Evolutionary conservation across 2,113 vertebrate species (phyloP).

Genomic region (Cyphomyrus plagiostoma): DNA sequence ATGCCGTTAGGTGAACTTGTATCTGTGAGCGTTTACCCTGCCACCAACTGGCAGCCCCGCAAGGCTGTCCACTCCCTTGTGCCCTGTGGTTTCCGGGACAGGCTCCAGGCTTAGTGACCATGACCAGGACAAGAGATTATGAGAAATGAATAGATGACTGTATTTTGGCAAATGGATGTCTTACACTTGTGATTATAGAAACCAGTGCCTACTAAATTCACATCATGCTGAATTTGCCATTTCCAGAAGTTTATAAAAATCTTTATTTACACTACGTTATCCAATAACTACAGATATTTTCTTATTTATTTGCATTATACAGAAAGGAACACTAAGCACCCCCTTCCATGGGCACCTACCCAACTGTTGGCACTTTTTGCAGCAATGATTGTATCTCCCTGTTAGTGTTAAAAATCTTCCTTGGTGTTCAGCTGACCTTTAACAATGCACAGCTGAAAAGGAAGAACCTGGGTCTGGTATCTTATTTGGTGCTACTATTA

Average conservation of each 20-base stretch:
- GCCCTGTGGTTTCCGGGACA: background rate
- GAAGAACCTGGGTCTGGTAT: background rate
- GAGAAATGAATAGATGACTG: background rate
- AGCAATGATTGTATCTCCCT: background rate
- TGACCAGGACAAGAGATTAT: background rate
- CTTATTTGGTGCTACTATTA: background rate
- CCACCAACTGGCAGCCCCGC: background rate
- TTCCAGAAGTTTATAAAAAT: background rate
- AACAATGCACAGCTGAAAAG: background rate
- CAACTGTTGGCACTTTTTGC: background rate
- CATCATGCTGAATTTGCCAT: background rate
- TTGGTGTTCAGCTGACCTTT: background rate
- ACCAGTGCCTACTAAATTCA: background rate
- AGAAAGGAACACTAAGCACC: background rate
- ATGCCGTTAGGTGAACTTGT: background rate
- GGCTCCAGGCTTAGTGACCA: background rate
- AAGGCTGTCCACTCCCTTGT: background rate
- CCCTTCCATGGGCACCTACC: background rate
- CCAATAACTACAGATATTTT: background rate
- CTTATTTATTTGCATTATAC: background rate
- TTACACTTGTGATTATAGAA: background rate
- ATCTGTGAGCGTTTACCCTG: background rate
- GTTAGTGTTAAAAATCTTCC: background rate
- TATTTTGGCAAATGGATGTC: background rate
- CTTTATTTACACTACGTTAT: background rate